These are phyloP conservation scores for Caenorhabditis sp. DNA, from an alignment of 2,888 invertebrate species.

Conservation along the genomic window DNA sequence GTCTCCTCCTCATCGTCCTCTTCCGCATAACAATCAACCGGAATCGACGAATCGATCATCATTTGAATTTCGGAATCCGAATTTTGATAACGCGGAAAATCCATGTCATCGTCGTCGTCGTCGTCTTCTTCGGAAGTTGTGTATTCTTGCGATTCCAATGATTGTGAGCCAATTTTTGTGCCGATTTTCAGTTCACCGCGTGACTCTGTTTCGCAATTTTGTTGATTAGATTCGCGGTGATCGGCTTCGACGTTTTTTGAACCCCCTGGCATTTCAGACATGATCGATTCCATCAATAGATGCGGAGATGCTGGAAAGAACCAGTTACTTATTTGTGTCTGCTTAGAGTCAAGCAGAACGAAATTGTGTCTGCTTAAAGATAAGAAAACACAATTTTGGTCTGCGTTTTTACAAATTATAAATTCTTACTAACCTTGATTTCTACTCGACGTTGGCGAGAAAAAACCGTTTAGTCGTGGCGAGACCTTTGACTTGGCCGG, in stretches of 20 bases:
- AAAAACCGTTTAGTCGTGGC: slow-evolving; percentile 29
- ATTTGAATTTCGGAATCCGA: not conserved
- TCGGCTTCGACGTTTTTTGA: slow-evolving; percentile 52
- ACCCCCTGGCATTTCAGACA: slow-evolving; percentile 36
- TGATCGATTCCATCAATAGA: slow-evolving; percentile 34
- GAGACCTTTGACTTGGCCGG: slow-evolving; percentile 35
- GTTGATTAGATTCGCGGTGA: slow-evolving; percentile 40
- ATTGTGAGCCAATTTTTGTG: not conserved
- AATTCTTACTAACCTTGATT: not conserved
- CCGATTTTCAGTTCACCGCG: slow-evolving; percentile 1
- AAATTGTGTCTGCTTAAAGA: no score
- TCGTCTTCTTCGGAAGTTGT: slow-evolving; percentile 21
- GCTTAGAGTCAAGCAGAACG: slow-evolving; percentile 14
- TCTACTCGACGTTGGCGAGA: slow-evolving; percentile 13
- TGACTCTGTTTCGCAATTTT: slow-evolving; percentile 17
- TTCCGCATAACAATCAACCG: slow-evolving; percentile 23
- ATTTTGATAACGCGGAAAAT: not conserved
- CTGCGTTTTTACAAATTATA: no score
- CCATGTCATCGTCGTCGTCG: slow-evolving; percentile 10
- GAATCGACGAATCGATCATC: slow-evolving; percentile 24
- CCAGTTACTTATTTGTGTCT: not conserved
- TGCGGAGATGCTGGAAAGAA: not conserved
- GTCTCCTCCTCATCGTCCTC: slow-evolving; percentile 22
- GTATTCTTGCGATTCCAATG: slow-evolving; percentile 13
- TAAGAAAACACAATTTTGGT: no score